These are phyloP conservation scores for Vulpes lagopus DNA, from an alignment of 2,113 vertebrate species.

Conservation along the genomic window DNA sequence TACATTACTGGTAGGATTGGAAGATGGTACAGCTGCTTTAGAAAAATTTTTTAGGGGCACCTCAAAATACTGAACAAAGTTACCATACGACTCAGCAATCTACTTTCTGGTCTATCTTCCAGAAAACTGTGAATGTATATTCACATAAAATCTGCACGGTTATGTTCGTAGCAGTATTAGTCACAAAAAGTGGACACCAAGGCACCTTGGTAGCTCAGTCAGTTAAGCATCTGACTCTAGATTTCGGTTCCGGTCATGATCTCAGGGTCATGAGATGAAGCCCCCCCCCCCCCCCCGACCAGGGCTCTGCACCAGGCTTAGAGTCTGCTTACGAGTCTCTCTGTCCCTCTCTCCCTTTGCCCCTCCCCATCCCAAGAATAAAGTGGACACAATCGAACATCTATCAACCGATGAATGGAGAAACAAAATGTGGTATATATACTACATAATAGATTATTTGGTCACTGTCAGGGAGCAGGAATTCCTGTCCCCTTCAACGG, in stretches of 20 bases:
- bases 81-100: background rate
- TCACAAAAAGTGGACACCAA: background rate
- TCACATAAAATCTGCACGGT: background rate
- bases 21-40: background rate
- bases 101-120: rapidly evolving
- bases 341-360: background rate
- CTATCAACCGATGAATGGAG: background rate
- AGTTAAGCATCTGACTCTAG: background rate
- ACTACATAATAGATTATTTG: background rate
- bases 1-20: rapidly evolving
- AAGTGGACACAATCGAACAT: background rate
- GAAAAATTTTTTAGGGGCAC: background rate
- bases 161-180: background rate
- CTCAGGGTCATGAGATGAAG: background rate
- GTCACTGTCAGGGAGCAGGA: background rate
- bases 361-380: background rate
- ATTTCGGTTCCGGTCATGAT: background rate
- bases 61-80: background rate
- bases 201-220: background rate
- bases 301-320: background rate
- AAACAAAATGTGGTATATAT: background rate
- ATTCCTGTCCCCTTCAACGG: background rate
- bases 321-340: background rate
- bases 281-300: background rate
- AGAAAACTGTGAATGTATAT: background rate